Evolutionary conservation across 2,113 vertebrate genomes (phyloP).

Genomic region (Takifugu bimaculatus): DNA sequence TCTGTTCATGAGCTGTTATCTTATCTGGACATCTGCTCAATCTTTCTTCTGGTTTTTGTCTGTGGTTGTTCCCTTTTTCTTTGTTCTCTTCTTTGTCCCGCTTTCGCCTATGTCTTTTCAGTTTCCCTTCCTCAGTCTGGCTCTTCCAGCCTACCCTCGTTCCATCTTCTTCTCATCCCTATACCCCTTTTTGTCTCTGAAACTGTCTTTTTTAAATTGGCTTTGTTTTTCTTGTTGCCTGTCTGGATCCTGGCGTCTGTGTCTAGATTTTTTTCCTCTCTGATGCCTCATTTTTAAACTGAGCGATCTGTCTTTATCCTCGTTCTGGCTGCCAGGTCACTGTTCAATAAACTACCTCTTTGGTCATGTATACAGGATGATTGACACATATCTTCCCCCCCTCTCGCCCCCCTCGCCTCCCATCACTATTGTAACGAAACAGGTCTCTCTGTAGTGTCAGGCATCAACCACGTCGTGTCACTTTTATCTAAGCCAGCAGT

Average conservation of each 20-base stretch:
- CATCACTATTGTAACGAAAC: background rate
- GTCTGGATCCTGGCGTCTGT: conserved; percentile 15
- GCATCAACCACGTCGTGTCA: too few species aligned
- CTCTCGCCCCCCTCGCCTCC: too few species aligned
- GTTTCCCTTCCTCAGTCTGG: conserved; percentile 2
- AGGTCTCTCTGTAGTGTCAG: too few species aligned
- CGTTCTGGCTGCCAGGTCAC: conserved; percentile 15
- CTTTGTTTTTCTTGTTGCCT: conserved; percentile 40
- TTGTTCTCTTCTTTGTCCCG: conserved; percentile 2
- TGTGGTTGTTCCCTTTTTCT: conserved; percentile 3
- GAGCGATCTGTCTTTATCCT: conserved; percentile 5
- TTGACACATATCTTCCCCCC: background rate
- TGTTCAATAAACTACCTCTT: conserved; percentile 1
- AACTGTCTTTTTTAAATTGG: conserved; percentile 42
- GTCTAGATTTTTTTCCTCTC: background rate
- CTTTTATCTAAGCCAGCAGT: too few species aligned
- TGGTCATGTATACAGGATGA: too few species aligned
- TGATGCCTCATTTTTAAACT: conserved; percentile 25
- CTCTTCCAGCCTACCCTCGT: conserved; percentile 1
- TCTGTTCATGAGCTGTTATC: too few species aligned
- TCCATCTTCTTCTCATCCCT: conserved; percentile 1
- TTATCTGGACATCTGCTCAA: background rate
- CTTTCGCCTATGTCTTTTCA: background rate
- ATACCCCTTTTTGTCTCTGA: conserved; percentile 11
- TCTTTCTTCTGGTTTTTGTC: background rate